These are phyloP conservation scores for Gymnocephalus cernua DNA, from an alignment of 2,113 vertebrate genomes.

Conservation along the genomic window DNA sequence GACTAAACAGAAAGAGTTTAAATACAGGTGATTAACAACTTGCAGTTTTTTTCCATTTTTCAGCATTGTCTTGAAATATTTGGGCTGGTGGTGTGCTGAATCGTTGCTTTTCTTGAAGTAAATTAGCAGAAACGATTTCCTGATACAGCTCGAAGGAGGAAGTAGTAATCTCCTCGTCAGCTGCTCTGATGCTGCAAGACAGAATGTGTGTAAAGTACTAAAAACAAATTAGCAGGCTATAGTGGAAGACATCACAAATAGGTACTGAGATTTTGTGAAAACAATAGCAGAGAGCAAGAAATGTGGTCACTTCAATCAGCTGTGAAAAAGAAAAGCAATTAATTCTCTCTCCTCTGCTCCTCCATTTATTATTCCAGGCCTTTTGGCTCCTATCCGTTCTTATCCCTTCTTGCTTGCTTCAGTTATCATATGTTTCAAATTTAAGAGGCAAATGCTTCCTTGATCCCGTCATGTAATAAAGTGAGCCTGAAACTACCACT, in stretches of 20 bases:
- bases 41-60: constrained; percentile 48
- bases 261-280: constrained; percentile 8
- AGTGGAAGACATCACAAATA: not conserved
- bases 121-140: constrained; percentile 31
- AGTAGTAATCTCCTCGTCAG: constrained; percentile 28
- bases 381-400: constrained; percentile 23
- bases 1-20: constrained; percentile 31
- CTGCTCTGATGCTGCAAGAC: constrained; percentile 8
- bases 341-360: constrained; percentile 3
- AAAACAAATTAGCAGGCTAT: constrained; percentile 15
- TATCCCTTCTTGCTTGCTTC: constrained; percentile 9
- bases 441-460: constrained; percentile 17
- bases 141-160: constrained; percentile 33
- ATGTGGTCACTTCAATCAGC: constrained; percentile 7
- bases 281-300: constrained; percentile 2
- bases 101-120: constrained; percentile 32
- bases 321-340: not conserved
- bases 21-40: constrained; percentile 37
- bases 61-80: constrained; percentile 45
- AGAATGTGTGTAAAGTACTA: not conserved
- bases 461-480: constrained; percentile 36
- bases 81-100: constrained; percentile 52
- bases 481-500: constrained; percentile 34
- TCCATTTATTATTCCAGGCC: constrained; percentile 23
- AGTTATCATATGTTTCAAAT: constrained; percentile 23